Evolutionary conservation across 2,888 invertebrate species (phyloP), one percentile per base, ranked within the genome.

Genomic region (Trichogramma evanescens): DNA sequence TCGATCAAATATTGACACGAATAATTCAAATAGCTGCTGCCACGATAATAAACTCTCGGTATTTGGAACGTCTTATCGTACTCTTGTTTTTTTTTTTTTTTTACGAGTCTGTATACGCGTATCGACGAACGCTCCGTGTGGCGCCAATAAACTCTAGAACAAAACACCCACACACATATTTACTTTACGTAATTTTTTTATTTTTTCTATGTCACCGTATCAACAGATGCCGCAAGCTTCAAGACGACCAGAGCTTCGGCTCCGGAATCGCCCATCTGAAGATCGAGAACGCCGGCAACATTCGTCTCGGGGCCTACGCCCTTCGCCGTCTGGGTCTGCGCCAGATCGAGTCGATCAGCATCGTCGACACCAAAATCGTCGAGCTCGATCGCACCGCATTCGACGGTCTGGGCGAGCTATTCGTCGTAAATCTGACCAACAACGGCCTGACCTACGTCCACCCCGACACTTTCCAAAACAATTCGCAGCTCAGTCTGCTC

Each of bases 381-480:
- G 82, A 82, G 59, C 81, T 90, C 66, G 84, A 86, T 67, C 83
- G 83, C 26, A 84, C 82, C 53, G 89, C 89, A 0, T 91, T 91
- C 80, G 82, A 83, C 63, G 86, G 84, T 4, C 79, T 89, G 56
- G 80, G 83, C 26, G 83, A 86, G 65, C 78, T 91, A 41, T 87
- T 86, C 67, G 82, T 86, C 26, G 83, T 91, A 0, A 85, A 88
- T 69, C 80, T 91, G 61, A 84, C 87, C 3, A 85, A 86, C 71
- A 86, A 87, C 62, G 85, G 83, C 59, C 80, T 91, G 39, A 83
- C 83, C 61, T 80, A 81, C 58, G 80, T 91, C 54, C 84, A 88
- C 67, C 85, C 87, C 0, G 85, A 89, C 68, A 86, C 87, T 2
- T 90, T 91, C 75, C 82, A 83, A 41, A 82, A 80, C 63, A 88